These are phyloP conservation scores for Smutsia temminckii DNA, from an alignment of 2,797 vertebrate genomes.

Conservation along the genomic window DNA sequence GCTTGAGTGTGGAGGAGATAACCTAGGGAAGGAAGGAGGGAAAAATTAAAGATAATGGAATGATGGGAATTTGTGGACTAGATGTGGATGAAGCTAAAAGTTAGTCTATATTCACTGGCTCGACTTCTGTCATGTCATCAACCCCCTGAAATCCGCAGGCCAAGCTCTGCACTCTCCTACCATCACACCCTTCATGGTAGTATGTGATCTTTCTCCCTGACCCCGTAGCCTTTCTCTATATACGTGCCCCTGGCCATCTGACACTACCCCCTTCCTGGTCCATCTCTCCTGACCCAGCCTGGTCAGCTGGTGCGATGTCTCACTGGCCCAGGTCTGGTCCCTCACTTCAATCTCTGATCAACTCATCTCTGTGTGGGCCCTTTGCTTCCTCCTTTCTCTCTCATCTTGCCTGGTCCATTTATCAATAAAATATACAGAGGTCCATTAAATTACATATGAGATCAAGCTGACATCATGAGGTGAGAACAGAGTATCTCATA, in stretches of 20 bases:
- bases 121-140: background rate
- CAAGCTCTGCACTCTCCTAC: background rate
- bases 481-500: background rate
- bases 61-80: too few relatives aligned
- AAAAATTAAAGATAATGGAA: background rate
- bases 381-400: background rate
- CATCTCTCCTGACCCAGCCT: background rate
- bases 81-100: too few relatives aligned
- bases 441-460: accelerated
- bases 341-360: background rate
- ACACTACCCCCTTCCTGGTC: accelerated
- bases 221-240: background rate
- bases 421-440: background rate
- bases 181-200: background rate
- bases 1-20: too few relatives aligned
- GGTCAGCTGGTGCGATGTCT: accelerated
- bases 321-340: accelerated
- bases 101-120: too few relatives aligned
- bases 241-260: background rate
- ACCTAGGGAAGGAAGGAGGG: background rate
- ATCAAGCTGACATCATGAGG: background rate
- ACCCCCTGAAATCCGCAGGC: background rate
- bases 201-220: background rate
- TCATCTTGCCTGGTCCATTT: background rate
- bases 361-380: background rate